These are phyloP conservation scores for Alosa sapidissima DNA, from an alignment of 2,797 vertebrate genomes.

Conservation along the genomic window DNA sequence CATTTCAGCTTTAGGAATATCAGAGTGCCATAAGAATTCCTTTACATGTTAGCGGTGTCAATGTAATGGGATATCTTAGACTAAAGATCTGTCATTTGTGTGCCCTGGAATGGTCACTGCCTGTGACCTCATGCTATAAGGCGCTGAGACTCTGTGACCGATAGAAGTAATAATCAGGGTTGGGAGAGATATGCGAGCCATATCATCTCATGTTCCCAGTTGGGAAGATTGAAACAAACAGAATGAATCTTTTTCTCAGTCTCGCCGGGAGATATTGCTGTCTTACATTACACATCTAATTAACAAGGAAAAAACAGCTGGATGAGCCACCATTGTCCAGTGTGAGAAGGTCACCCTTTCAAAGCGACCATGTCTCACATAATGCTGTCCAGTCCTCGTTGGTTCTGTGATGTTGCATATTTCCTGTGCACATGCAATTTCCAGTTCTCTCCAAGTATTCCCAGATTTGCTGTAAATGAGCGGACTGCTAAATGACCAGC, in stretches of 20 bases:
- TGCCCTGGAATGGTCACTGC: not conserved
- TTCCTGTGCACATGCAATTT: conserved; percentile 38
- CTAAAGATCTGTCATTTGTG: not conserved
- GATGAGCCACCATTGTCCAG: conserved; percentile 57
- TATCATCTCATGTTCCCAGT: not conserved
- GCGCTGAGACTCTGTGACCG: not conserved
- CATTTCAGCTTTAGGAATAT: not conserved
- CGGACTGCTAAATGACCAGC: not conserved
- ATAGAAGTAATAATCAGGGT: not conserved
- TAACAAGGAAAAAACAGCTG: conserved; percentile 59
- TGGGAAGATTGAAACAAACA: not conserved
- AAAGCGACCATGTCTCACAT: conserved; percentile 55
- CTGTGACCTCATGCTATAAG: not conserved
- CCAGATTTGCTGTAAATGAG: conserved; percentile 27
- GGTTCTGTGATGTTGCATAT: conserved; percentile 47
- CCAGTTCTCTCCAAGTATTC: conserved; percentile 35
- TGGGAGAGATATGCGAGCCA: not conserved
- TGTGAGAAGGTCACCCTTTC: conserved; percentile 53
- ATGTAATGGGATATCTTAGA: not conserved
- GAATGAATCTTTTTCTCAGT: not conserved
- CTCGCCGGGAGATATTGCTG: not conserved
- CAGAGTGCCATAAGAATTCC: not conserved
- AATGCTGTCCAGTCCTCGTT: conserved; percentile 54
- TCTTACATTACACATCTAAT: conserved; percentile 46
- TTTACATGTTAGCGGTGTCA: not conserved